These are phyloP conservation scores for Varanus salvator DNA, from an alignment of 2,113 vertebrate genomes.

Conservation along the genomic window DNA sequence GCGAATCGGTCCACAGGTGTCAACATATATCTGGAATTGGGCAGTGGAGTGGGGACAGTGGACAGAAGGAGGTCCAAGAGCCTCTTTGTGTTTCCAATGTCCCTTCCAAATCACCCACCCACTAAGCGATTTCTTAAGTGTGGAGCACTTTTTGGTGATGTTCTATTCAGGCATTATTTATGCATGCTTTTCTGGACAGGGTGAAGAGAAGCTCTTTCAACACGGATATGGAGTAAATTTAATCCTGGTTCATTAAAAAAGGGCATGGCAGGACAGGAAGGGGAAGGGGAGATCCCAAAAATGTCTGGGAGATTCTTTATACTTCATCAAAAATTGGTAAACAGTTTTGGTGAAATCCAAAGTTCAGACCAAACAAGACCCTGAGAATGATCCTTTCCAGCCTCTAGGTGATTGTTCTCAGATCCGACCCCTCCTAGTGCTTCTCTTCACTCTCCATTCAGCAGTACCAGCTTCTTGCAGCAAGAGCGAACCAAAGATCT, in stretches of 20 bases:
- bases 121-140: not conserved
- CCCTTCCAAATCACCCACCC: not conserved
- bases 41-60: not conserved
- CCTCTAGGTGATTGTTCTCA: not conserved
- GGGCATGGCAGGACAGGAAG: too few species aligned
- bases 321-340: constrained; percentile 23
- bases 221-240: constrained; percentile 9
- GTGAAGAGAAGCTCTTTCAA: constrained; percentile 14
- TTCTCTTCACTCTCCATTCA: not conserved
- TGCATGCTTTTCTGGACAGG: not conserved
- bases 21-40: not conserved
- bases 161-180: not conserved
- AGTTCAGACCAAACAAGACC: not conserved
- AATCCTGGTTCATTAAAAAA: not conserved
- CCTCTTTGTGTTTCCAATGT: not conserved
- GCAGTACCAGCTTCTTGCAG: not conserved
- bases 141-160: not conserved
- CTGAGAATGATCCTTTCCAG: not conserved
- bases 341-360: not conserved
- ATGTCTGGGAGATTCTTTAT: not conserved
- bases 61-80: not conserved
- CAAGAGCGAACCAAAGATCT: not conserved
- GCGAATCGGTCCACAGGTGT: not conserved
- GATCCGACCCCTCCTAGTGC: not conserved
- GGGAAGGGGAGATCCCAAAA: not conserved